Conservation (phyloP, 2,888 invertebrate species). For the Machimus atricapillus region DNA sequence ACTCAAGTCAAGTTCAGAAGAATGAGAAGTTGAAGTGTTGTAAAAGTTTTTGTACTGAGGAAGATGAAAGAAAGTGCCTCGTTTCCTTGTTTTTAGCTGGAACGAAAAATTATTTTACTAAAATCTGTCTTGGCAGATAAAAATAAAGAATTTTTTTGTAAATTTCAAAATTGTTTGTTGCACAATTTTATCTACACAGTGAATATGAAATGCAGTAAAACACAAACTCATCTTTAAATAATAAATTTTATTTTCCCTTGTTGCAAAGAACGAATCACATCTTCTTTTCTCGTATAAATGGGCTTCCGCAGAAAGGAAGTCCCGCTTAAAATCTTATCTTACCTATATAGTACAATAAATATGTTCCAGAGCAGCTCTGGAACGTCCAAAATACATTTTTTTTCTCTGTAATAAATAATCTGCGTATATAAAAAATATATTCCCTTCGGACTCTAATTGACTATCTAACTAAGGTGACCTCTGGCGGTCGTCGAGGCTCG, state of each 20-base stretch:
- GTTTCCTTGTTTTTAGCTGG: background rate
- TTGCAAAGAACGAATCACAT: conserved; percentile 25
- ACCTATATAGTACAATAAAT: conserved; percentile 8
- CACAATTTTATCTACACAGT: no score
- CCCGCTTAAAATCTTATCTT: background rate
- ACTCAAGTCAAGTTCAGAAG: background rate
- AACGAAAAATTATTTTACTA: background rate
- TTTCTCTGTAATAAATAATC: conserved; percentile 7
- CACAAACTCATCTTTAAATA: background rate
- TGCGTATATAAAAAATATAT: conserved; percentile 27
- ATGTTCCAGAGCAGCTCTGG: background rate
- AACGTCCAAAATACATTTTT: background rate
- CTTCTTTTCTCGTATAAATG: conserved; percentile 1
- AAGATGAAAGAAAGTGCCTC: background rate
- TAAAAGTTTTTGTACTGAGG: background rate
- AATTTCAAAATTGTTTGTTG: no score
- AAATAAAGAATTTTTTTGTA: background rate
- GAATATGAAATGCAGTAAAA: background rate
- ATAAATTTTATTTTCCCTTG: conserved; percentile 11
- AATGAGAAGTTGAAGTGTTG: background rate
- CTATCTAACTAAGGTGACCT: background rate
- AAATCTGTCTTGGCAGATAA: background rate
- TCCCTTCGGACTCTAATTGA: conserved; percentile 5
- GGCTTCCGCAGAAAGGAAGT: background rate
- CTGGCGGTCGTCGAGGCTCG: background rate